Conservation (phyloP, 1,140 invertebrate species). For the Acromyrmex echinatior region DNA sequence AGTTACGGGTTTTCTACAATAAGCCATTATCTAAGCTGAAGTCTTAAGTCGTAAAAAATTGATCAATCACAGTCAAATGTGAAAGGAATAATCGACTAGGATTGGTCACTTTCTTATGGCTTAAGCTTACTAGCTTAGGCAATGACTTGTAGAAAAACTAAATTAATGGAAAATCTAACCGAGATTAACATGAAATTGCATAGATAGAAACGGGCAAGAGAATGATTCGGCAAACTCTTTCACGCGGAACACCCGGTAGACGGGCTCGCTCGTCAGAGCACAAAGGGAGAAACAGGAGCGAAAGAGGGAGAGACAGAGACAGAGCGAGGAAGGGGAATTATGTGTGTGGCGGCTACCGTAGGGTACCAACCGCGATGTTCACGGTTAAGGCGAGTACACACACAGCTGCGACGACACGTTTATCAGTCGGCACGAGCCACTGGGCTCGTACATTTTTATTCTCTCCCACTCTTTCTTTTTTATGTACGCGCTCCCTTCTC, state of each 20-base stretch:
- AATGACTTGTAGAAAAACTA: no score
- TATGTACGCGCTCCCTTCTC: conserved; percentile 34
- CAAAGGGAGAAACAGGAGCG: conserved; percentile 58
- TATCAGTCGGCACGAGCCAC: conserved; percentile 83
- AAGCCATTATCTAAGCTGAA: no score
- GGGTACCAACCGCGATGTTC: conserved; percentile 69
- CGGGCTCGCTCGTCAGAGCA: conserved; percentile 20
- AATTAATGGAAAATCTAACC: no score
- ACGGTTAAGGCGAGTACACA: conserved; percentile 67
- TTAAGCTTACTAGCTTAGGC: no score
- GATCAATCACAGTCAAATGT: no score
- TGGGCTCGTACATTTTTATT: conserved; percentile 80
- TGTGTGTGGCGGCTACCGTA: conserved; percentile 44
- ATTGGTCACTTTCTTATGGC: no score
- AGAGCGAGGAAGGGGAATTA: conserved; percentile 71
- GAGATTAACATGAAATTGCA: no score
- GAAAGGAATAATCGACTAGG: no score
- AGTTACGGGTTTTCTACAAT: no score
- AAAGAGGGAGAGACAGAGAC: conserved; percentile 50
- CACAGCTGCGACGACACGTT: conserved; percentile 67
- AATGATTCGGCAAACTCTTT: not conserved
- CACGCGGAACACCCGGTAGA: conserved; percentile 61
- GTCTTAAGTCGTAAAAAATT: no score
- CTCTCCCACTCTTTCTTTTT: conserved; percentile 52
- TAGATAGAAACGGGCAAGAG: not conserved